A percentile compares a stretch with the other conserved stretches of the same genome.
These are phyloP conservation scores for Ctenosaura bakeri DNA, from an alignment of 2,797 vertebrate genomes.

Conservation along the genomic window DNA sequence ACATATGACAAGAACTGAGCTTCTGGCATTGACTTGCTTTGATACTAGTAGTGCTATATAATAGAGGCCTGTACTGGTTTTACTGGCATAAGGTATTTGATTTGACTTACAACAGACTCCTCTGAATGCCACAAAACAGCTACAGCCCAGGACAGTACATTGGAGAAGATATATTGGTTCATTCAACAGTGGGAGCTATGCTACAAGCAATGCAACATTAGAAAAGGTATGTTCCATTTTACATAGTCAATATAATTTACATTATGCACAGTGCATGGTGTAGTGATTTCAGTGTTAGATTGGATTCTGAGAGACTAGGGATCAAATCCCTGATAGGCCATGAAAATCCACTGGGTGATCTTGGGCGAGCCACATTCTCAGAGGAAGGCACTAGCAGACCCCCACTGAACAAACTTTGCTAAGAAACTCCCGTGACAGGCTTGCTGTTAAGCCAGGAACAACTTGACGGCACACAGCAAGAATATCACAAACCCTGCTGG, in stretches of 20 bases:
- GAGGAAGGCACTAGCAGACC: no score
- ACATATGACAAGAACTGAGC: no score
- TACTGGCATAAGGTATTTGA: not conserved
- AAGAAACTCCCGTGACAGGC: no score
- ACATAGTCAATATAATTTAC: not conserved
- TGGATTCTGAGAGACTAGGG: no score
- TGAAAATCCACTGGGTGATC: no score
- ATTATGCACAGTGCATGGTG: not conserved
- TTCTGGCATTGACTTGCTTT: no score
- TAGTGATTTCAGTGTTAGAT: not conserved
- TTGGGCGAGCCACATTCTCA: no score
- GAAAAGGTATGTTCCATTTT: not conserved
- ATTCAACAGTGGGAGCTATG: no score
- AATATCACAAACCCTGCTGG: not conserved
- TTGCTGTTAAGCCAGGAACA: no score
- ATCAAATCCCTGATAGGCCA: no score
- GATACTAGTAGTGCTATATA: not conserved
- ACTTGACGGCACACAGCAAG: no score
- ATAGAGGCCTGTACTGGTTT: not conserved
- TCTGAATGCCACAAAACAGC: not conserved
- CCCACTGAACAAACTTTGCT: no score
- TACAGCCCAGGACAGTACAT: not conserved
- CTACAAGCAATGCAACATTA: not conserved
- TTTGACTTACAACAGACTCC: not conserved
- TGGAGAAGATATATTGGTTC: not conserved